Conservation (phyloP, 2,797 vertebrate genomes). For the Propithecus perrieri region DNA sequence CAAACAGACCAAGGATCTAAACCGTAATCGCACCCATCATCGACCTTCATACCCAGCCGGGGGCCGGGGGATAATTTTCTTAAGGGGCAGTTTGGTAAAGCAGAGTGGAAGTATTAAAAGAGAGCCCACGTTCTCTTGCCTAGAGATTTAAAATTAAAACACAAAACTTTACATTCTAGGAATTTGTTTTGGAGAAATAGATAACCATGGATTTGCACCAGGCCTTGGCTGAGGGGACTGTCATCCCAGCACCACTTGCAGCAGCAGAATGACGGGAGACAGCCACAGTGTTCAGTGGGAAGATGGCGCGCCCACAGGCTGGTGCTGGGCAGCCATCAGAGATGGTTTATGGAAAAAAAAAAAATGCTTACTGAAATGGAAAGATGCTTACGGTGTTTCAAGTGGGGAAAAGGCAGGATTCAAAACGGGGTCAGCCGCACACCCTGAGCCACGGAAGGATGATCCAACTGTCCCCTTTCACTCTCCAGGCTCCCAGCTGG, state of each 20-base stretch:
- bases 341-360: neutral
- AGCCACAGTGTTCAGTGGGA: rapidly evolving
- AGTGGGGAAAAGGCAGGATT: neutral
- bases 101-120: neutral
- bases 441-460: rapidly evolving
- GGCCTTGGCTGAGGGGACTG: neutral
- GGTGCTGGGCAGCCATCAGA: neutral
- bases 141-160: neutral
- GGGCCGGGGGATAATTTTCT: neutral
- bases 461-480: neutral
- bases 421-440: rapidly evolving
- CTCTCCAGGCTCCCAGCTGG: neutral
- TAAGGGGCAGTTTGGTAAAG: neutral
- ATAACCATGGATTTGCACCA: neutral
- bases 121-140: too few species aligned
- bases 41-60: neutral
- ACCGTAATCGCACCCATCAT: rapidly evolving
- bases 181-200: neutral
- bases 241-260: rapidly evolving
- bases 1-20: neutral
- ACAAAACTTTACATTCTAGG: neutral
- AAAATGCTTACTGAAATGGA: neutral
- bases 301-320: rapidly evolving
- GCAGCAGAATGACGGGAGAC: rapidly evolving
- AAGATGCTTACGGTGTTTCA: neutral